Conservation (phyloP, 2,888 invertebrate genomes). For the Neoitamus cyanurus region DNA sequence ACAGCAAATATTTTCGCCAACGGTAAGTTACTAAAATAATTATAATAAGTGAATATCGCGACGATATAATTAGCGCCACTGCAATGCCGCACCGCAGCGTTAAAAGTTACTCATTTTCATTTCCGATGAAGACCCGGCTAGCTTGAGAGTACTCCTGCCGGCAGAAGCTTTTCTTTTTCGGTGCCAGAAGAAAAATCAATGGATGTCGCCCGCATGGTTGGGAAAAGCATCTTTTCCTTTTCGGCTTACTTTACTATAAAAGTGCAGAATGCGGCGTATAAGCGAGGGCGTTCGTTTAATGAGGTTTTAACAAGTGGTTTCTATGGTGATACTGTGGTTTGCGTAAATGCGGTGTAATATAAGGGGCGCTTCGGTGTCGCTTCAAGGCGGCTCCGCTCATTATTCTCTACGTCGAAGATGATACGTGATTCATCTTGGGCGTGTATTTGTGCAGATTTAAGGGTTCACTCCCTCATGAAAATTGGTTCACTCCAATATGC, state of each 20-base stretch:
- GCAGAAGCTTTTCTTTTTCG: background rate
- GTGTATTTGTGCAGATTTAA: background rate
- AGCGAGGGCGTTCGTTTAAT: background rate
- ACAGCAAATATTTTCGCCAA: slow-evolving; percentile 65
- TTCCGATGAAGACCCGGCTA: background rate
- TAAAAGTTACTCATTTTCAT: background rate
- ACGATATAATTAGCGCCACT: background rate
- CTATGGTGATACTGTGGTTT: background rate
- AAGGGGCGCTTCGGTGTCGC: background rate
- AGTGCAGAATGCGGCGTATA: background rate
- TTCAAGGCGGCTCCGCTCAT: background rate
- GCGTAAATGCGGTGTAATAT: background rate
- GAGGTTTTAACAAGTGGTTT: slow-evolving; percentile 22
- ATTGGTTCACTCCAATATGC: background rate
- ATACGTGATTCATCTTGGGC: background rate
- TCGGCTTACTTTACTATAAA: background rate
- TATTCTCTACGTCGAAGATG: background rate
- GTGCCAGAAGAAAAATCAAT: slow-evolving; percentile 31
- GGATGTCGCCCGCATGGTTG: background rate
- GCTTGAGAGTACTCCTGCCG: background rate
- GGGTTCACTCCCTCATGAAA: background rate
- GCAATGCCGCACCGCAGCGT: background rate
- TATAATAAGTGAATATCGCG: background rate
- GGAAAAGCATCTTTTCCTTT: background rate
- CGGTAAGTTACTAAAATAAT: slow-evolving; percentile 59